These are phyloP conservation scores for Alentia gelatinosa DNA, from an alignment of 2,888 invertebrate species.

Conservation along the genomic window DNA sequence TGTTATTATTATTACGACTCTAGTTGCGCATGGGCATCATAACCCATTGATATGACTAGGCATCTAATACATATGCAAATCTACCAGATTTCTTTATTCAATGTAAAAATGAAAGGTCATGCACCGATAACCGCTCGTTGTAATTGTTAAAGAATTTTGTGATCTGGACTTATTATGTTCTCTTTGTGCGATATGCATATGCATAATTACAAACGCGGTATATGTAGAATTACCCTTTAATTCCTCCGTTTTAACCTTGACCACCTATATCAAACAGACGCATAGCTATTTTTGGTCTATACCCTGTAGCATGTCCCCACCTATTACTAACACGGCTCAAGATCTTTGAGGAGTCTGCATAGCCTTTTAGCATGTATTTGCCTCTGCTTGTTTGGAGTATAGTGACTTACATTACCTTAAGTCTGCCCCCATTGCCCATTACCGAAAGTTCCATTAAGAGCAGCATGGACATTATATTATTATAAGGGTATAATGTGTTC, in stretches of 20 bases:
- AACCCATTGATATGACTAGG: too few species aligned
- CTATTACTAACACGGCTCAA: not conserved
- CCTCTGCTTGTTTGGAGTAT: conserved; percentile 34
- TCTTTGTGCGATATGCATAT: too few species aligned
- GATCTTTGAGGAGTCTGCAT: not conserved
- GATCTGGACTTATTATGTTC: too few species aligned
- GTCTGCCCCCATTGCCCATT: not conserved
- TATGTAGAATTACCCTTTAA: too few species aligned
- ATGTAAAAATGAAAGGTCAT: too few species aligned
- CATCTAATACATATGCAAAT: too few species aligned
- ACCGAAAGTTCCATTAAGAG: not conserved
- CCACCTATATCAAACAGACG: not conserved
- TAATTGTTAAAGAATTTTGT: too few species aligned
- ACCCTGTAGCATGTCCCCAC: not conserved
- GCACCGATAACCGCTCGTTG: too few species aligned
- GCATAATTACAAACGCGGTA: too few species aligned
- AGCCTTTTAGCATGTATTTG: conserved; percentile 26
- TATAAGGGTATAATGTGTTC: not conserved
- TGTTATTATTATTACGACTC: too few species aligned
- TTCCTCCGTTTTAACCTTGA: not conserved
- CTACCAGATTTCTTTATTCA: too few species aligned
- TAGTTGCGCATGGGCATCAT: too few species aligned
- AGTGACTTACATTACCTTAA: not conserved
- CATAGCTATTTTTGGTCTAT: not conserved
- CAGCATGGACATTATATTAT: not conserved